Conservation (phyloP, 2,797 vertebrate species). For the Chromobotia macracanthus region DNA sequence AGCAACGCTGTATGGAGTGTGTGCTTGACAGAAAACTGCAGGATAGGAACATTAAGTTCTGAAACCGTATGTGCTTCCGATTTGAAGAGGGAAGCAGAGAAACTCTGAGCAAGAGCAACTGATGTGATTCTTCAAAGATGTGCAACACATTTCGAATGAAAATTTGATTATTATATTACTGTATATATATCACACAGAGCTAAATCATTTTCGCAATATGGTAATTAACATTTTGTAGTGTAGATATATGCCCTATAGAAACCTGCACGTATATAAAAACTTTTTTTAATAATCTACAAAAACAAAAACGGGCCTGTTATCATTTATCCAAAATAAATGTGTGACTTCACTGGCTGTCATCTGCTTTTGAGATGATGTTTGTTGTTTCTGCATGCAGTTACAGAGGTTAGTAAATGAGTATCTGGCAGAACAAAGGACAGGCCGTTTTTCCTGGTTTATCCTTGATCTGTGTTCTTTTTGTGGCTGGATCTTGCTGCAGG, state of each 20-base stretch:
- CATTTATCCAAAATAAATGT: constrained; percentile 19
- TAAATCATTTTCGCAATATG: background rate
- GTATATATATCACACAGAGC: background rate
- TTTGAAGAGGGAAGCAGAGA: constrained; percentile 13
- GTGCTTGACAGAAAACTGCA: background rate
- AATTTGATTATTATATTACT: background rate
- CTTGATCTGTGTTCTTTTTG: constrained; percentile 34
- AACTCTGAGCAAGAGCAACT: constrained; percentile 8
- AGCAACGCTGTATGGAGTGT: constrained; percentile 5
- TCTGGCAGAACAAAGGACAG: constrained; percentile 48
- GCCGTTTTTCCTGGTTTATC: constrained; percentile 52
- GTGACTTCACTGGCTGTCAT: background rate
- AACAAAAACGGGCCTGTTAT: background rate
- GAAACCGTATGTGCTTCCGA: background rate
- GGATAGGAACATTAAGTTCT: constrained; percentile 33
- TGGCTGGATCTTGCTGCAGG: constrained; percentile 51
- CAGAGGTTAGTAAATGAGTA: constrained; percentile 43
- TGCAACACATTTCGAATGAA: constrained; percentile 11
- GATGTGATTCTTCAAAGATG: constrained; percentile 8
- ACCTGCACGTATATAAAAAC: no score
- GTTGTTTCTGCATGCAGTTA: constrained; percentile 24
- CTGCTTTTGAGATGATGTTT: background rate
- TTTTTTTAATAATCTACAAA: background rate
- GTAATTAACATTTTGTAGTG: background rate
- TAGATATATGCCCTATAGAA: no score